These are phyloP conservation scores for Epistrophe eligans DNA, from an alignment of 2,888 invertebrate species.

Conservation along the genomic window DNA sequence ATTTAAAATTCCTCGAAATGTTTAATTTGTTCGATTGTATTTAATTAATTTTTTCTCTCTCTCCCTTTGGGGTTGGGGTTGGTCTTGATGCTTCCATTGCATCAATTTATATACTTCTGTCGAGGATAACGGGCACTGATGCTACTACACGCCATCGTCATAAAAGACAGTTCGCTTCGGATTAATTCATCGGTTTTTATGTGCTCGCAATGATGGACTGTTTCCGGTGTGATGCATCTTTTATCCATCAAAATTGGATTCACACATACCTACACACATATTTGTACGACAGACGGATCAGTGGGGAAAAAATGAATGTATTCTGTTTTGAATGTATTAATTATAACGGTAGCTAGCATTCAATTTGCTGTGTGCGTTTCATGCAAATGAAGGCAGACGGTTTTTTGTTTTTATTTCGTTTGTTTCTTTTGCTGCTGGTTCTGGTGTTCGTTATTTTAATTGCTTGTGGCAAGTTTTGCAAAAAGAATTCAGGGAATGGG, in stretches of 20 bases:
- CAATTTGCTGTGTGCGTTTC: conserved; percentile 48
- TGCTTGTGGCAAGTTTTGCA: conserved; percentile 58
- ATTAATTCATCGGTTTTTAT: conserved; percentile 28
- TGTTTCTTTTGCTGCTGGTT: neutral
- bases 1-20: conserved; percentile 12
- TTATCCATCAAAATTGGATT: conserved; percentile 48
- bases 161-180: conserved; percentile 35
- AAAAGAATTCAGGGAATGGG: conserved; percentile 6
- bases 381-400: conserved; percentile 24
- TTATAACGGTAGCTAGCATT: conserved; percentile 55
- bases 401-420: conserved; percentile 15
- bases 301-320: neutral
- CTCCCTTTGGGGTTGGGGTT: neutral
- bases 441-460: conserved; percentile 64
- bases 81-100: neutral
- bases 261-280: neutral
- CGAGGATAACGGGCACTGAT: conserved; percentile 41
- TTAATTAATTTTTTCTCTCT: conserved; percentile 46
- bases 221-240: conserved; percentile 40
- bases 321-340: conserved; percentile 64
- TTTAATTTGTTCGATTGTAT: conserved; percentile 66
- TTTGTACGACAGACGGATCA: neutral
- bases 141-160: neutral
- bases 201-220: conserved; percentile 31
- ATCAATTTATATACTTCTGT: conserved; percentile 13